Base-by-base conservation (phyloP, 1,140 invertebrate species). In the Trichoplusia ni region DNA sequence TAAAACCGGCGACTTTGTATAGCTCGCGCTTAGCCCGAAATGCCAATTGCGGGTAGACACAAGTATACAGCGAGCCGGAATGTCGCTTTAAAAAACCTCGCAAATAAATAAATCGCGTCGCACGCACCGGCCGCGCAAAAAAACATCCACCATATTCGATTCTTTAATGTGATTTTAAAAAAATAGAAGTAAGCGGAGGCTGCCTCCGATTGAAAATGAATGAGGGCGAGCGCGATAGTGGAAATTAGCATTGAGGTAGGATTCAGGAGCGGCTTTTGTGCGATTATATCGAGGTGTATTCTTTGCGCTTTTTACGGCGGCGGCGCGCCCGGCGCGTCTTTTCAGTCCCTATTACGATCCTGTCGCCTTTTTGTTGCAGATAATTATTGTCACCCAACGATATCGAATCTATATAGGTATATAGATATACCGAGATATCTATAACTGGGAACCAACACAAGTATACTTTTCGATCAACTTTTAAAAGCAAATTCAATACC, bases 231-330 rank as follows among this genome's bases (percentile, higher is more conserved):
- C 81, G 81, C 88, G 88, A 90, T 90, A 90, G 88, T 90, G 88
- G 88, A 90, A 90, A 90, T 90, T 90, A 90, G 88, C 88, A 90
- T 90, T 82, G 88, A 89, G 84, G 79, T 79, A 84, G 85, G 84
- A 87, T 86, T 82, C 81, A 83, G 85, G 77, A 87, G 86, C 82
- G 86, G 84, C 81, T 79, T 89, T 90, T 90, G 86, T 90, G 88
- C 84, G 88, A 90, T 90, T 85, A 89, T 89, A 90, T 90, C 88
- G 85, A 89, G 88, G 84, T 88, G 86, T 89, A 90, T 89, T 90
- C 86, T 89, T 90, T 89, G 88, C 83, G 88, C 86, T 88, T 88
- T 88, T 87, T 89, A 89, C 82, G 79, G 84, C 75, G 74, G 75
- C 79, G 75, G 73, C 75, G 79, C 75, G 78, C 71, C 70, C 64